Conservation (phyloP, 2,113 vertebrate genomes). For the Tringa solitaria region DNA sequence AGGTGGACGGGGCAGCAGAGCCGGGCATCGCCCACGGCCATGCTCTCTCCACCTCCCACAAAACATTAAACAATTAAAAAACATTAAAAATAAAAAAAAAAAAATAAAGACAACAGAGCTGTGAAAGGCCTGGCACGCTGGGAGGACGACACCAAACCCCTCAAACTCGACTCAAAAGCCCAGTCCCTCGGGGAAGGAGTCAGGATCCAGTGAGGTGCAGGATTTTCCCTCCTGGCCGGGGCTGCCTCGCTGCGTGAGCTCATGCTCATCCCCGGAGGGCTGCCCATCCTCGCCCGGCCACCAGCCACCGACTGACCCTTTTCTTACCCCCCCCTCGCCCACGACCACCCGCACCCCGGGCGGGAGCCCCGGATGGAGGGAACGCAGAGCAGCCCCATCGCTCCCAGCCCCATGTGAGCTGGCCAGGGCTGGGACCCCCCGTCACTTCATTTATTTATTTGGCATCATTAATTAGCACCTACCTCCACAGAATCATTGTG, state of each 20-base stretch:
- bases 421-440: not conserved
- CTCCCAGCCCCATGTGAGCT: no score
- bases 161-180: not conserved
- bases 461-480: not conserved
- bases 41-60: not conserved
- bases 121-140: accelerated
- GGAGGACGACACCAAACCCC: not conserved
- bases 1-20: not conserved
- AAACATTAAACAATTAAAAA: no score
- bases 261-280: not conserved
- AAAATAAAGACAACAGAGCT: accelerated
- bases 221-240: accelerated
- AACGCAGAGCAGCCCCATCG: accelerated
- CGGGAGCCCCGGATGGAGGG: accelerated
- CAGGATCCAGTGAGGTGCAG: not conserved
- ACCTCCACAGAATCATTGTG: not conserved
- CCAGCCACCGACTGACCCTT: not conserved
- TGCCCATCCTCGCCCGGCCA: accelerated
- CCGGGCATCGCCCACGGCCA: accelerated
- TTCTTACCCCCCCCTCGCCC: accelerated
- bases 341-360: accelerated
- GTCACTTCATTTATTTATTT: not conserved
- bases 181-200: accelerated
- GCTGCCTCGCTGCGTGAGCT: not conserved
- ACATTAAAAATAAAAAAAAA: no score